Percentiles rank a stretch among this genome's conserved stretches.
phyloP scores from a whole-genome alignment of 1,140 invertebrate species.

The Chymomyza costata region DNA sequence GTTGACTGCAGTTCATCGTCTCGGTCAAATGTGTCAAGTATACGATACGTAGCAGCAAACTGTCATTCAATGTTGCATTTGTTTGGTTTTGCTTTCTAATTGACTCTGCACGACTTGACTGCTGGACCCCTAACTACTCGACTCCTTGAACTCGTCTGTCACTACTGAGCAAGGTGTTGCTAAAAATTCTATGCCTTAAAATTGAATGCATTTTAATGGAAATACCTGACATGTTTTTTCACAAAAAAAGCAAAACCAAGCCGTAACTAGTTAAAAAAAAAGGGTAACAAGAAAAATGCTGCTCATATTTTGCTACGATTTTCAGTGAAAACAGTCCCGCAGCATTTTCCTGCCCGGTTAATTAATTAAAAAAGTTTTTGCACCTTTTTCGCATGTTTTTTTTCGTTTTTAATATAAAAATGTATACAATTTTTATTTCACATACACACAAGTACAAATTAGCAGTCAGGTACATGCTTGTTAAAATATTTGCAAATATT shows the following conservation, averaged over 20 bases:
- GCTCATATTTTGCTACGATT: conserved; percentile 35
- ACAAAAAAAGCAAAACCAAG: no score
- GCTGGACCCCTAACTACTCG: conserved; percentile 12
- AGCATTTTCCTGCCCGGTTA: conserved; percentile 27
- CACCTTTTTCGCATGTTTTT: conserved; percentile 37
- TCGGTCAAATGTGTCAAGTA: no score
- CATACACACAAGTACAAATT: conserved; percentile 49
- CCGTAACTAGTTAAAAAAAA: no score
- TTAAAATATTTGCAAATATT: conserved; percentile 74
- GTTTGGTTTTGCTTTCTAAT: conserved; percentile 46
- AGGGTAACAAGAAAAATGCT: no score
- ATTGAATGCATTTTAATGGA: conserved; percentile 3
- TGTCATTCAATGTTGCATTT: conserved; percentile 38
- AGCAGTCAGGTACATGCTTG: conserved; percentile 42
- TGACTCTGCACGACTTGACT: conserved; percentile 25
- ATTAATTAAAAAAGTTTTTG: conserved; percentile 71
- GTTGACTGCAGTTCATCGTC: conserved; percentile 63
- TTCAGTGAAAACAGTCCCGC: neutral
- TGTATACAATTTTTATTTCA: conserved; percentile 62
- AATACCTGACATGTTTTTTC: conserved; percentile 33
- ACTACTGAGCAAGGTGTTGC: neutral
- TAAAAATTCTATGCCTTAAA: no score
- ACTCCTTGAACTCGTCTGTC: conserved; percentile 1
- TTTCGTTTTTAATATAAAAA: conserved; percentile 33
- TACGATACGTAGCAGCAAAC: no score